Conservation (phyloP, 2,113 vertebrate species). For the Delphinus delphis region DNA sequence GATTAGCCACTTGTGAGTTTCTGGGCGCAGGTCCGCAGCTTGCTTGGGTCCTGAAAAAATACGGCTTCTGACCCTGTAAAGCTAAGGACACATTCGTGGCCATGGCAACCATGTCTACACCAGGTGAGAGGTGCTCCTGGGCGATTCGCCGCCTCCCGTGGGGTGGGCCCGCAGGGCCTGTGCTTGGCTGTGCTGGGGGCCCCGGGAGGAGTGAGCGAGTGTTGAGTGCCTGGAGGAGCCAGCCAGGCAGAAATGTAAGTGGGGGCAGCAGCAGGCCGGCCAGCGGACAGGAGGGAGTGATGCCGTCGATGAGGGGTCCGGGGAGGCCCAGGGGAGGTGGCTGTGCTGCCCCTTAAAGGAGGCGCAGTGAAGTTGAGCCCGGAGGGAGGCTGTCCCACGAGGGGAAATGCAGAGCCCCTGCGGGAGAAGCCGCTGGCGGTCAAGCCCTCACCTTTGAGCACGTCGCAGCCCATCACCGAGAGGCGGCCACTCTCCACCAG, state of each 20-base stretch:
- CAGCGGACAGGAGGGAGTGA: not conserved
- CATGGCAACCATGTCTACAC: not conserved
- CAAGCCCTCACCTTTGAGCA: conserved; percentile 85
- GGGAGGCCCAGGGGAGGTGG: not conserved
- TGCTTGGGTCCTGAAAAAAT: not conserved
- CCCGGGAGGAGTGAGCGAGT: accelerated
- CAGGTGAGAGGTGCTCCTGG: not conserved
- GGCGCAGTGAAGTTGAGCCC: accelerated
- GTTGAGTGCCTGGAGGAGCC: accelerated
- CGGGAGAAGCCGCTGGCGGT: not conserved
- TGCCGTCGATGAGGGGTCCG: accelerated
- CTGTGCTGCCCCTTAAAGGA: not conserved
- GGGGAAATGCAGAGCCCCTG: not conserved
- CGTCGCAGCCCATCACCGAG: conserved; percentile 90
- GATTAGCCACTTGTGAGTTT: not conserved
- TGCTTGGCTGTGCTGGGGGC: not conserved
- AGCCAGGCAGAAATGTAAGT: not conserved
- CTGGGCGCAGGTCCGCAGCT: not conserved
- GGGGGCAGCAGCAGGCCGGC: not conserved
- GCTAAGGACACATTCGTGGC: not conserved
- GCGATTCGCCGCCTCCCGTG: accelerated
- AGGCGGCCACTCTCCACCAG: conserved; percentile 90
- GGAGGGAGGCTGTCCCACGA: not conserved
- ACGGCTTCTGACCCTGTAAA: not conserved
- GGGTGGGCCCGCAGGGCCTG: not conserved